Conservation (phyloP, 1,140 invertebrate species). For the Ceratina calcarata region DNA sequence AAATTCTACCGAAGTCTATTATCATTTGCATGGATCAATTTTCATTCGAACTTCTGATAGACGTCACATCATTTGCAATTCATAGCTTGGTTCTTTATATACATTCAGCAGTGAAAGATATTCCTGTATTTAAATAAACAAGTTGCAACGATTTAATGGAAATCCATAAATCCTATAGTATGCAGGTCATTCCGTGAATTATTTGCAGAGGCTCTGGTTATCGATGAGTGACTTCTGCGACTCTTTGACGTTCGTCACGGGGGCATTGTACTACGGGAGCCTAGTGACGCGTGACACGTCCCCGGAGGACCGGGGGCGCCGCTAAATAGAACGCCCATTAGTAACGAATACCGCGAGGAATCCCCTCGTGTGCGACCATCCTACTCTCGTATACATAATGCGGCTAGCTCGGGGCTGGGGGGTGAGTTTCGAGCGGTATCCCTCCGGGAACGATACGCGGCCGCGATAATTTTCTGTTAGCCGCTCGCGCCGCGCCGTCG, state of each 20-base stretch:
- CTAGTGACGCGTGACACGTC: constrained; percentile 73
- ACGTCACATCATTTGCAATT: neutral
- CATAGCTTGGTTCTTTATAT: too few relatives aligned
- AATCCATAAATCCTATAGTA: too few relatives aligned
- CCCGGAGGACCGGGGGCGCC: constrained; percentile 68
- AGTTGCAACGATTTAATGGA: too few relatives aligned
- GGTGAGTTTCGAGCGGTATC: constrained; percentile 25
- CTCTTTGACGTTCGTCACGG: constrained; percentile 61
- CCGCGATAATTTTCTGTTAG: constrained; percentile 67
- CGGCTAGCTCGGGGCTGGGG: constrained; percentile 3
- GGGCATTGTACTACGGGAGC: constrained; percentile 59
- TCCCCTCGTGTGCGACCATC: constrained; percentile 59
- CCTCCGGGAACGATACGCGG: constrained; percentile 63
- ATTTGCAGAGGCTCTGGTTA: too few relatives aligned
- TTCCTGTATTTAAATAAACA: too few relatives aligned
- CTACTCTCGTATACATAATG: constrained; percentile 58
- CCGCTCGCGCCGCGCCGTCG: constrained; percentile 20
- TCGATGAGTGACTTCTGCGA: constrained; percentile 43
- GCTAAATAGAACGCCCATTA: constrained; percentile 77
- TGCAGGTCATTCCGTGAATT: too few relatives aligned
- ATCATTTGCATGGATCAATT: neutral
- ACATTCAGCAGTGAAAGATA: too few relatives aligned
- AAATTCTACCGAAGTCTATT: constrained; percentile 4
- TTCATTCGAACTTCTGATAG: neutral
- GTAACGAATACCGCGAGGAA: constrained; percentile 74